Percentiles rank a stretch among this genome's conserved stretches.
Evolutionary conservation across 2,888 invertebrate species (phyloP).

Genomic region (Drosophila algonquin): DNA sequence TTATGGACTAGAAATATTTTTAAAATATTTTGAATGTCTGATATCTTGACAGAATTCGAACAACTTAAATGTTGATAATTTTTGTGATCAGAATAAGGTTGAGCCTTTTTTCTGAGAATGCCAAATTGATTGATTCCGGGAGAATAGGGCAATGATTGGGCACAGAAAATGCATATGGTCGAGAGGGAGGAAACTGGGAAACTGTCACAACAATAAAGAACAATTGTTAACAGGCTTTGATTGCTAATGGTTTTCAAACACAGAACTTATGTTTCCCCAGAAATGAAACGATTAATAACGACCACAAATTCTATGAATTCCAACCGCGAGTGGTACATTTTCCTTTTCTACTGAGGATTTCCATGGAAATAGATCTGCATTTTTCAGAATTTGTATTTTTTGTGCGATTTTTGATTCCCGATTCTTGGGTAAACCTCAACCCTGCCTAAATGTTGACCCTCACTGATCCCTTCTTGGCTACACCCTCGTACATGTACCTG

Average conservation of each 20-base stretch:
- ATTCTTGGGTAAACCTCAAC: neutral
- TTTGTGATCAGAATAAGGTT: too few species aligned
- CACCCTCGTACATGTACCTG: slow-evolving; percentile 56
- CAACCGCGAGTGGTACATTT: neutral
- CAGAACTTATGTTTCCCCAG: neutral
- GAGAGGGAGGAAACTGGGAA: neutral
- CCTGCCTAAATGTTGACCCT: neutral
- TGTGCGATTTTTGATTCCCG: neutral
- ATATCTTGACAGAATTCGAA: neutral
- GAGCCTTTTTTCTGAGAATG: too few species aligned
- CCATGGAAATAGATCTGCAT: neutral
- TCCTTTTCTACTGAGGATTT: neutral
- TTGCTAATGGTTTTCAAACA: neutral
- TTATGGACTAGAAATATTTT: slow-evolving; percentile 26
- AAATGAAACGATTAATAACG: neutral
- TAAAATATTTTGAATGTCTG: neutral
- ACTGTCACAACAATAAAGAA: neutral
- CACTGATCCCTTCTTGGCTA: slow-evolving; percentile 9
- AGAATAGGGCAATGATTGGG: too few species aligned
- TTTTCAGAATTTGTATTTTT: neutral
- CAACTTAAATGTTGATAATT: neutral
- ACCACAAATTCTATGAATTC: slow-evolving; percentile 11
- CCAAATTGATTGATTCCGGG: too few species aligned
- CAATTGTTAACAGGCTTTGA: neutral
- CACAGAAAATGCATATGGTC: too few species aligned